Base-by-base conservation (phyloP, 2,113 vertebrate species). In the Chloebia gouldiae region DNA sequence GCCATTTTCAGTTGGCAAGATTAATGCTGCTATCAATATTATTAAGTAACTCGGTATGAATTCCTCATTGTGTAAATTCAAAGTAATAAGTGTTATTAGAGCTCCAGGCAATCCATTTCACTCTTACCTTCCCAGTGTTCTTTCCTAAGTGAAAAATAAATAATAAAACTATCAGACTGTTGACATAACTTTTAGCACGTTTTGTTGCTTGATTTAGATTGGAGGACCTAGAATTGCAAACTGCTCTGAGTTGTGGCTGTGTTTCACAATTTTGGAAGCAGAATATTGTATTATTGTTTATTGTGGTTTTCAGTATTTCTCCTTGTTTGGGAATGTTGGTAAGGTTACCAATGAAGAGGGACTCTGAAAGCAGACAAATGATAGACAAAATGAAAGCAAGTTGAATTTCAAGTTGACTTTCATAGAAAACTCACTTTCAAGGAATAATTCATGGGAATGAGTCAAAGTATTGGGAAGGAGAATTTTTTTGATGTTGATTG, bases 1-100 rank as follows among this genome's bases (percentile, higher is more conserved):
- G 65, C 82, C 20, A 9, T 95, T 97, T 98, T 95, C 81, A 93
- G 40, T 42, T 28, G 56, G n/a, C 64, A 87, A 97, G 92, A 97
- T 94, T 91, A 94, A 97, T 97, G 95, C 95, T 95, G 82, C 86
- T 97, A 94, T 96, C 97, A 97, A 69, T 14, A 33, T 91, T 97
- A 94, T 96, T 97, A 96, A 98, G 90, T 95, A 95, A 89, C 75
- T 89, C 59, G 71, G 82, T 94, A 93, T 96, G 92, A 96, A 88
- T 96, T 96, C 94, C 66, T 97, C 63, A 92, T 86, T 93, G 72
- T 75, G 77, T 86, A 96, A 96, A 95, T 86, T 60, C 3, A 2
- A 86, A 93, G 92, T 91, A 96, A 86, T 95, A 97, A 95, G 80
- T 7, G 20, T 72, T 70, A 81, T 95, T 96, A 93, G 93, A 92